phyloP scores from a whole-genome alignment of 2,797 vertebrate species.

The Bradypodion pumilum region DNA sequence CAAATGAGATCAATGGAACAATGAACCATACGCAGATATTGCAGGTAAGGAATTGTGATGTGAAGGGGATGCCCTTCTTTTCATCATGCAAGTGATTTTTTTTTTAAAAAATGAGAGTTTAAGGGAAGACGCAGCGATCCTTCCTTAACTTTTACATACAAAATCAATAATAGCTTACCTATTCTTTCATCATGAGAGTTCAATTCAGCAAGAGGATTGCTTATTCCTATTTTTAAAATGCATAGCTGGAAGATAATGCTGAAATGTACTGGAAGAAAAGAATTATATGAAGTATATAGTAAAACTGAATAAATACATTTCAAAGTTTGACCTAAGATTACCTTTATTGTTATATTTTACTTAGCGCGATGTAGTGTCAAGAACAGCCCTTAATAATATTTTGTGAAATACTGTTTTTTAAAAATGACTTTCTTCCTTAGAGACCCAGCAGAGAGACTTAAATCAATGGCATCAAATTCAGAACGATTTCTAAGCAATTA shows the following conservation, averaged over 20 bases:
- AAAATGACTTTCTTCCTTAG: no score
- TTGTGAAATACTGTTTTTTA: no score
- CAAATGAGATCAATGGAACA: conserved; percentile 84
- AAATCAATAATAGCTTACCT: not conserved
- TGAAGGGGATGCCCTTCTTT: conserved; percentile 13
- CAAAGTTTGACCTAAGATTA: not conserved
- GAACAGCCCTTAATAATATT: not conserved
- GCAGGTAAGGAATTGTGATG: conserved; percentile 80
- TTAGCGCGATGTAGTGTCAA: not conserved
- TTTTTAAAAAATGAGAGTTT: not conserved
- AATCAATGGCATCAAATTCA: not conserved
- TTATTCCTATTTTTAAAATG: not conserved
- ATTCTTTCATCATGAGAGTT: not conserved
- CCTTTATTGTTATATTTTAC: not conserved
- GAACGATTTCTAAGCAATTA: not conserved
- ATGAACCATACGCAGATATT: conserved; percentile 87
- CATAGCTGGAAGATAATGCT: not conserved
- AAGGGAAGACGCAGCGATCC: not conserved
- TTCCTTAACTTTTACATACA: not conserved
- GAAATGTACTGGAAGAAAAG: not conserved
- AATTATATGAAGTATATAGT: not conserved
- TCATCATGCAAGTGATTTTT: not conserved
- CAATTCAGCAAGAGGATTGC: not conserved
- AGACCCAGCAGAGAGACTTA: no score
- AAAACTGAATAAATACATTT: not conserved